Percentiles rank a stretch among this genome's conserved stretches.
phyloP scores from a whole-genome alignment of 2,888 invertebrate species.

The Pyrocoelia pectoralis region DNA sequence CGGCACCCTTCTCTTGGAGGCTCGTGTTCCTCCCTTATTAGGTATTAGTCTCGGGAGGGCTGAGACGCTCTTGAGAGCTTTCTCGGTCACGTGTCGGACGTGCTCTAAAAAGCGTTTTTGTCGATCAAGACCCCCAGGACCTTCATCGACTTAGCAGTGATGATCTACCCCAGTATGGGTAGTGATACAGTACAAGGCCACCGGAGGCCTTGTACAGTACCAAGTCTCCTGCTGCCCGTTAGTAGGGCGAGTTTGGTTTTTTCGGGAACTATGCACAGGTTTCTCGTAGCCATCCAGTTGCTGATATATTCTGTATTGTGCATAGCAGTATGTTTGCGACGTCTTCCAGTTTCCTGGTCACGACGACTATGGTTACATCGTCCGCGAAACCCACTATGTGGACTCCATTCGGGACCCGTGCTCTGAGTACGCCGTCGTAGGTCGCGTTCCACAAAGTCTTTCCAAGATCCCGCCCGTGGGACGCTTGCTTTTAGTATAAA shows the following conservation, averaged over 20 bases:
- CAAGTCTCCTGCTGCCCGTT: background rate
- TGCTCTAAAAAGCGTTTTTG: background rate
- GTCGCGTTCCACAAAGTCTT: background rate
- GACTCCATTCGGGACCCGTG: background rate
- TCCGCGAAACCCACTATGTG: background rate
- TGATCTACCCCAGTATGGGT: background rate
- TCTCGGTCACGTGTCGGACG: background rate
- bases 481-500: background rate
- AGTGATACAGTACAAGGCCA: too few species aligned
- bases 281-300: background rate
- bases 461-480: background rate
- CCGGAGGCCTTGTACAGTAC: background rate
- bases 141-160: too few species aligned
- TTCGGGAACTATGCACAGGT: too few species aligned
- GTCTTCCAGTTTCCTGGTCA: background rate
- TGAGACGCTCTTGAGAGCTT: background rate
- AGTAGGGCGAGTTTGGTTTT: too few species aligned
- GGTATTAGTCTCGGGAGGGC: too few species aligned
- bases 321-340: background rate
- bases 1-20: too few species aligned
- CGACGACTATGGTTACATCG: background rate
- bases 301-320: background rate
- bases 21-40: too few species aligned
- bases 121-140: background rate
- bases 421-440: background rate